Base-by-base conservation (phyloP, 2,113 vertebrate species). In the Spea bombifrons region DNA sequence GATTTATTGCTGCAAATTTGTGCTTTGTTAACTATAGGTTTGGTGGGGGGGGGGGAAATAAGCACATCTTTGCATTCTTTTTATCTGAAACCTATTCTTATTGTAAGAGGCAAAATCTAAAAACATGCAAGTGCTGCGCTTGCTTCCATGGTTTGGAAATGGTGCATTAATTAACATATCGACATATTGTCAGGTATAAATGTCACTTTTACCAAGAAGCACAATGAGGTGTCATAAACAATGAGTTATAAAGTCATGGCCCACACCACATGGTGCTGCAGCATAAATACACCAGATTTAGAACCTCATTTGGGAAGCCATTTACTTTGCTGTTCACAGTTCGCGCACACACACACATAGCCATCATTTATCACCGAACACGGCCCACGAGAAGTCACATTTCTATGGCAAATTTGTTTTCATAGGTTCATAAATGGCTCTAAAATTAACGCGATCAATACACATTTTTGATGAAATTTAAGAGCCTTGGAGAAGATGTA, bases 141-240 rank as follows among this genome's bases (percentile, higher is more conserved):
- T 80, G 78, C 66, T n/a, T 73, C 71, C 8, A 47, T 72, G 70
- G 63, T 80, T 80, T 80, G 8, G 66, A 17, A 80, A 80, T 80
- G 77, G 52, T 68, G 71, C 71, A 80, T 74, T 74, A 68, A 80
- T 80, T 80, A 80, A 68, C 78, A 74, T 80, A 80, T 74, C 73
- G 78, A 80, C 78, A 80, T 74, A 74, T 80, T 74, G 78, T 74
- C 78, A 68, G 67, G 64, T 55, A 30, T 30, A 80, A 76, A 17
- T 83, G 53, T 74, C 75, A 17, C 12, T 44, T 68, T 68, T 64
- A 49, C 52, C 44, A 74, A 84, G 77, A 84, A 86, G 80, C 75
- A 84, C 66, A 83, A 67, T 80, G 66, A 84, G 66, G 68, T 82
- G 83, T 85, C 78, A 53, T 87, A 8, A 80, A 66, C 86, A 73